phyloP scores from a whole-genome alignment of 2,113 vertebrate species.

The Tetrax tetrax region DNA sequence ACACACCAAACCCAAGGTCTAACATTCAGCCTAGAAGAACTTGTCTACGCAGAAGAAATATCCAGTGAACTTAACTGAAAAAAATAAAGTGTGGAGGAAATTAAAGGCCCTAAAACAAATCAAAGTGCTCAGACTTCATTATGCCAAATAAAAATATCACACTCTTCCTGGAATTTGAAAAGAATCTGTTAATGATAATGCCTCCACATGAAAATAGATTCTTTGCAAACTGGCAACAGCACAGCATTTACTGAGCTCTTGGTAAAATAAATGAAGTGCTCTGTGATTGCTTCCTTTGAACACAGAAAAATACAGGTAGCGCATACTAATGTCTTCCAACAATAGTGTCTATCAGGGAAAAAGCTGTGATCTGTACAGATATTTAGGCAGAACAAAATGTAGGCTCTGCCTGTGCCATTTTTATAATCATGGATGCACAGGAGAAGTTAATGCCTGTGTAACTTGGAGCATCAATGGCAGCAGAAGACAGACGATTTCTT shows the following conservation, averaged over 20 bases:
- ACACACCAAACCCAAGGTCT: fast-evolving
- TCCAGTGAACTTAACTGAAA: background rate
- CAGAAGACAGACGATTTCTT: background rate
- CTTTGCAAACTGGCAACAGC: background rate
- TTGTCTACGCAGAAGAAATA: background rate
- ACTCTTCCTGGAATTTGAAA: constrained; percentile 30
- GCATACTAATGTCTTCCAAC: constrained; percentile 57
- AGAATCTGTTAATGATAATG: constrained; percentile 40
- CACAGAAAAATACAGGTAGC: background rate
- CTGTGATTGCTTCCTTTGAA: constrained; percentile 40
- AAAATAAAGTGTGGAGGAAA: background rate
- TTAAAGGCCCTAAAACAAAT: constrained; percentile 4
- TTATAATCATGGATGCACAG: background rate
- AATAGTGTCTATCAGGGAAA: constrained; percentile 1
- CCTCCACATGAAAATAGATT: background rate
- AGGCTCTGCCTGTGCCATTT: constrained; percentile 3
- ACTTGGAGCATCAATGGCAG: background rate
- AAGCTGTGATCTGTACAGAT: constrained; percentile 17
- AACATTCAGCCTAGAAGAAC: background rate
- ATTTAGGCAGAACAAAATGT: constrained; percentile 26
- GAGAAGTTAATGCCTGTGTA: constrained; percentile 1
- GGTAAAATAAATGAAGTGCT: constrained; percentile 48
- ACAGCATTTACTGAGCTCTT: constrained; percentile 36
- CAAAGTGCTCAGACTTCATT: background rate
- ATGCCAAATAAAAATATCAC: constrained; percentile 20